phyloP scores from a whole-genome alignment of 2,113 vertebrate genomes.

The Cariama cristata region DNA sequence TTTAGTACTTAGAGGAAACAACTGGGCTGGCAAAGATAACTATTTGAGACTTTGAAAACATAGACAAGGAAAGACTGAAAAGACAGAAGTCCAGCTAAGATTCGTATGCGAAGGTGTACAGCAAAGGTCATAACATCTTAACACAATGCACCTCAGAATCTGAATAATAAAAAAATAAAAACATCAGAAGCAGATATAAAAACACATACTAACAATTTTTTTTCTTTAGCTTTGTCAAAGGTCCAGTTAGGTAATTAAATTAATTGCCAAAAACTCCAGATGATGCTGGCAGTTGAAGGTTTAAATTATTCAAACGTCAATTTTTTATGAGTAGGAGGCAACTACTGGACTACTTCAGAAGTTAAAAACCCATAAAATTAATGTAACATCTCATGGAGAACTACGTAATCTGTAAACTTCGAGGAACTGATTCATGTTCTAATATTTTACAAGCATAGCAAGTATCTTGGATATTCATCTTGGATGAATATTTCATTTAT shows the following conservation, averaged over 20 bases:
- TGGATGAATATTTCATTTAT: background rate
- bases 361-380: background rate
- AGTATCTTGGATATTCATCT: background rate
- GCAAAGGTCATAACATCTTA: background rate
- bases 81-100: background rate
- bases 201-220: background rate
- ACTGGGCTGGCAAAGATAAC: background rate
- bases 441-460: background rate
- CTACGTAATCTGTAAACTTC: background rate
- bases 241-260: background rate
- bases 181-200: background rate
- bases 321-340: background rate
- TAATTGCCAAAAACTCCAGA: background rate
- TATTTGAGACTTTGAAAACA: background rate
- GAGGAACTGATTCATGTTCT: background rate
- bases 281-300: background rate
- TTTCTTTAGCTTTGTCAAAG: background rate
- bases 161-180: background rate
- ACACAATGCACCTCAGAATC: background rate
- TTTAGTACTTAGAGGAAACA: background rate
- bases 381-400: background rate
- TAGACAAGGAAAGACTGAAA: background rate
- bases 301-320: background rate
- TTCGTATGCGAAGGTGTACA: background rate
- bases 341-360: background rate